Base-by-base conservation (phyloP, 1,140 invertebrate species). In the Drosophila pseudoananassae region DNA sequence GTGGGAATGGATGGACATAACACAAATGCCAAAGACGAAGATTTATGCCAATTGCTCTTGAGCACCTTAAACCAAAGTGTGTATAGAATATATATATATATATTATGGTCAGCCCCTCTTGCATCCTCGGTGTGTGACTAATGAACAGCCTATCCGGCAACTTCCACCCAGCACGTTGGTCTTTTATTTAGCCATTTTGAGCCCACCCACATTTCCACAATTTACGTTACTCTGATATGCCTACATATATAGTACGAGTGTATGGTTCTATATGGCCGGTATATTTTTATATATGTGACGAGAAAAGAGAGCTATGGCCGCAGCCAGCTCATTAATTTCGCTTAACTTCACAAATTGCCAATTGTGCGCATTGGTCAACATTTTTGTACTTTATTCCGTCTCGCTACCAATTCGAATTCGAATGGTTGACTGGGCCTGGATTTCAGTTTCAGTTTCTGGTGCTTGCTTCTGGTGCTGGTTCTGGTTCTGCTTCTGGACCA, bases 331-430 rank as follows among this genome's bases (percentile, higher is more conserved):
- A 87, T 87, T 87, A 87, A 87, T 87, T 87, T 88, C 83, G 82
- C 82, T 87, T 88, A 87, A 88, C 82, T 87, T 87, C 82, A 87
- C 82, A 87, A 87, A 87, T 87, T 87, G 82, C 82, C 82, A 87
- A 87, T 87, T 87, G 82, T 87, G 82, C 83, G 75, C 82, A 87
- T 87, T 87, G 82, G 82, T 88, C 82, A 88, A 87, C 78, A 88
- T 59, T 85, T 87, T 85, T 69, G 40, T 43, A 76, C 73, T 66
- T 52, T 56, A 52, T 53, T 61, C 38, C 29, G 51, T 61, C 49
- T 64, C 63, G 36, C 63, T 66, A 64, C 58, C 63, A 66, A 52
- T 64, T 70, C 70, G 60, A 47, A 23, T 38, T 72, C 59, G 46
- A 36, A 36, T 66, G 56, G 25, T 56, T 69, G 56, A 65, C 70